Evolutionary conservation across 2,797 vertebrate species (phyloP).

Genomic region (Phrynocephalus forsythii): DNA sequence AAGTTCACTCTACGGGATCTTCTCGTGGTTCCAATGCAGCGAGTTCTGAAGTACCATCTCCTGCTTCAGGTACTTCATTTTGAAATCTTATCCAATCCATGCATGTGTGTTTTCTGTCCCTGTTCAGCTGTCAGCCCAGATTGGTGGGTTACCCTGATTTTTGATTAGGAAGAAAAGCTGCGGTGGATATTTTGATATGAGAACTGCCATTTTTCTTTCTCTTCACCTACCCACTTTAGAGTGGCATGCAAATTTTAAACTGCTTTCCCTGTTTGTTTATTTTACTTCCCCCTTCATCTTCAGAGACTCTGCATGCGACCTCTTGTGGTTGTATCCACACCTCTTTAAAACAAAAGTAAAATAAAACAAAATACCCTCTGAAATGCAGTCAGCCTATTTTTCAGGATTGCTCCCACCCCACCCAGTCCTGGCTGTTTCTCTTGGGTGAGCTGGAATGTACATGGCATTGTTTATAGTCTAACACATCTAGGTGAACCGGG

Average conservation of each 20-base stretch:
- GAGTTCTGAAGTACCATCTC: constrained; percentile 95
- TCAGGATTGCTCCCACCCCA: background rate
- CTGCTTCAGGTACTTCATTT: constrained; percentile 88
- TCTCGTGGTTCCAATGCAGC: constrained; percentile 97
- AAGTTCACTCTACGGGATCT: constrained; percentile 96
- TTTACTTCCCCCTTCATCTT: background rate
- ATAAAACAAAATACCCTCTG: background rate
- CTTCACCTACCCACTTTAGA: background rate
- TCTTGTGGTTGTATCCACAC: background rate
- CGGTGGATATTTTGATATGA: background rate
- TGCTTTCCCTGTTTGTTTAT: background rate
- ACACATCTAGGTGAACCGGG: background rate
- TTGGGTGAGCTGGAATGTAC: background rate
- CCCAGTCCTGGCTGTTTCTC: too few relatives aligned
- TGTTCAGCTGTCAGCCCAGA: background rate
- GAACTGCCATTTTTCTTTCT: too few relatives aligned
- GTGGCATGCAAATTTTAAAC: background rate
- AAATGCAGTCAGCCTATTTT: background rate
- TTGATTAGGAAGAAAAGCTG: background rate
- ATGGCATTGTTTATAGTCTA: background rate
- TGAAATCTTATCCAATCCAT: constrained; percentile 29
- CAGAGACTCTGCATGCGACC: background rate
- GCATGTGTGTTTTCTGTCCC: background rate
- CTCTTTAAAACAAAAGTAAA: background rate
- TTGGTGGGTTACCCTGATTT: background rate